A percentile compares a stretch with the other conserved stretches of the same genome.
phyloP scores from a whole-genome alignment of 2,888 invertebrate species.

The Rugalucina vietnamica region DNA sequence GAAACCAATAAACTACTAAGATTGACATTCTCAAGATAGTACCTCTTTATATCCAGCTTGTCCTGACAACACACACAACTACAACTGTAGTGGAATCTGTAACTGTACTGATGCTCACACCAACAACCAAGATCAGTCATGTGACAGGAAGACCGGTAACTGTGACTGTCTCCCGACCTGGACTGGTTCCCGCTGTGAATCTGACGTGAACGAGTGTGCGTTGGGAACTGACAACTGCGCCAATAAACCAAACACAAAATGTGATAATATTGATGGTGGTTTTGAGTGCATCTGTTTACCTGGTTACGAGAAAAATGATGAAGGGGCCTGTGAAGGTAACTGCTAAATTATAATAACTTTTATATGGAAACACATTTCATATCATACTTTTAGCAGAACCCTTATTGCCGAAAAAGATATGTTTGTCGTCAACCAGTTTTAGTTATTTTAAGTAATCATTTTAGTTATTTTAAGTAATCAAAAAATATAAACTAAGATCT shows the following conservation, averaged over 20 bases:
- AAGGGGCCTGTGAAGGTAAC: too few relatives aligned
- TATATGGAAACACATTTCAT: too few relatives aligned
- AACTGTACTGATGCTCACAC: slow-evolving; percentile 42
- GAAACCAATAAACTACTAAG: too few relatives aligned
- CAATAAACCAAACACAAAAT: slow-evolving; percentile 32
- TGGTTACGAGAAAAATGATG: too few relatives aligned
- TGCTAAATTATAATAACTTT: too few relatives aligned
- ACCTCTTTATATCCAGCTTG: slow-evolving; percentile 44
- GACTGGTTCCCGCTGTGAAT: slow-evolving; percentile 60
- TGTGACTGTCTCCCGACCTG: slow-evolving; percentile 63
- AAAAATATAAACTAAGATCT: too few relatives aligned
- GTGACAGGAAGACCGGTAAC: slow-evolving; percentile 56
- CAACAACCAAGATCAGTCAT: slow-evolving; percentile 43
- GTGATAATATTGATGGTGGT: slow-evolving; percentile 45
- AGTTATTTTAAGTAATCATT: too few relatives aligned
- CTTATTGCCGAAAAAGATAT: too few relatives aligned
- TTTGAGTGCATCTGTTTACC: slow-evolving; percentile 45
- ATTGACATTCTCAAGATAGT: too few relatives aligned
- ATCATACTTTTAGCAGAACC: too few relatives aligned
- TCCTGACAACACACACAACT: slow-evolving; percentile 41
- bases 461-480: too few relatives aligned
- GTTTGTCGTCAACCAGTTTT: too few relatives aligned
- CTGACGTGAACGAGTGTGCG: slow-evolving; percentile 63
- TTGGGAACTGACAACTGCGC: slow-evolving; percentile 33
- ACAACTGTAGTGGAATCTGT: slow-evolving; percentile 37